Base-by-base conservation (phyloP, 2,888 invertebrate species). In the Lingula anatina region DNA sequence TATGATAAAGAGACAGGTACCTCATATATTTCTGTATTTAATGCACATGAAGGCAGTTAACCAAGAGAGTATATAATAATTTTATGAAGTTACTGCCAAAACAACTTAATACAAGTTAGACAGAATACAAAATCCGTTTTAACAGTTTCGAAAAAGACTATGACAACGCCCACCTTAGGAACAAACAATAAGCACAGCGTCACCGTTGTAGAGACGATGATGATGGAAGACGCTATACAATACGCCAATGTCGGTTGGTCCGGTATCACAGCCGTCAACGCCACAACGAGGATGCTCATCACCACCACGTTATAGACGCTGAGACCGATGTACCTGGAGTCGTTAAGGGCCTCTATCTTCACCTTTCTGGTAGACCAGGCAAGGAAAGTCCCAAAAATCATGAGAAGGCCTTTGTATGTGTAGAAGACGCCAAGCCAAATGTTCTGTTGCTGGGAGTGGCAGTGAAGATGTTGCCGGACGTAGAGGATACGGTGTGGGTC, bases 221-320 rank as follows among this genome's bases (percentile, higher is more conserved):
- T 91, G 53, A 92, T 81, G 7, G 87, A 83, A 0, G 90, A 88
- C 57, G 89, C 89, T 45, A 89, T 59, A 39, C 63, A 61, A 54
- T 69, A 73, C 26, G 68, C 65, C 26, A 73, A 56, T 2, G 72
- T 72, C 3, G 72, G 71, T 36, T 62, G 61, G 47, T 91, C 89
- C 2, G 88, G 86, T 61, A 92, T 86, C 45, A 93, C 83, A 68
- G 89, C 90, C n/a, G 90, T 90, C 56, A 91, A 81, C 4, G 90
- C 88, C 4, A 92, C 90, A 9, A 91, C 89, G 59, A 90, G 86
- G 7, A 88, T 85, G 61, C 89, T 89, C 42, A 88, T 89, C 56
- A 93, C 88, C 44, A 93, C 90, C 0, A 91, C 91, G 45, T 87
- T 90, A 71, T 94, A 93, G 0, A 93, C 92, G 62, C 90, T 91